phyloP scores from a whole-genome alignment of 2,113 vertebrate genomes.

The Sorex araneus region DNA sequence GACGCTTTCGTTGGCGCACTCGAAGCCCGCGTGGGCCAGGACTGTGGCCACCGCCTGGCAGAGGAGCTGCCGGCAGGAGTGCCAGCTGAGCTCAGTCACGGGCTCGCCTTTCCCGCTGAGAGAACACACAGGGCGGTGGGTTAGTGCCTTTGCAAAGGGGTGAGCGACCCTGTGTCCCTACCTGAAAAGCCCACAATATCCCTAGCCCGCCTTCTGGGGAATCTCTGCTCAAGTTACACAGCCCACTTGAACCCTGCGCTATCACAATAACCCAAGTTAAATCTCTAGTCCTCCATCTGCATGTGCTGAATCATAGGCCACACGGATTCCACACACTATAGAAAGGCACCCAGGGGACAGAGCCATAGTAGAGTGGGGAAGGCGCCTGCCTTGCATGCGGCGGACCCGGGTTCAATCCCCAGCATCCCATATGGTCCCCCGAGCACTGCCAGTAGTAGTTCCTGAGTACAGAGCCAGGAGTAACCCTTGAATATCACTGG shows the following conservation, averaged over 20 bases:
- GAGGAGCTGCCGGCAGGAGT: slow-evolving; percentile 96
- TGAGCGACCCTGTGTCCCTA: slow-evolving; percentile 8
- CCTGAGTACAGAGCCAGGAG: too few relatives aligned
- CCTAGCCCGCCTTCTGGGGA: background rate
- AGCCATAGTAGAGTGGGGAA: too few relatives aligned
- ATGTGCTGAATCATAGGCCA: background rate
- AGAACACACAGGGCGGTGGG: slow-evolving; percentile 30
- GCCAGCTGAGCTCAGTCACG: slow-evolving; percentile 97
- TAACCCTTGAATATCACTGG: too few relatives aligned
- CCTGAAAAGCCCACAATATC: background rate
- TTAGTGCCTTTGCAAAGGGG: background rate
- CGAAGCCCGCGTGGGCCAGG: slow-evolving; percentile 97
- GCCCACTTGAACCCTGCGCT: slow-evolving; percentile 21
- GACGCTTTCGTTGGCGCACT: slow-evolving; percentile 96
- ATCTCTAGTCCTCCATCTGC: background rate
- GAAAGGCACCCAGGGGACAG: background rate
- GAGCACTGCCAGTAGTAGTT: too few relatives aligned
- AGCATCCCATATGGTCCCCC: too few relatives aligned
- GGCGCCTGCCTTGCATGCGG: too few relatives aligned
- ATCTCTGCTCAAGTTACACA: background rate
- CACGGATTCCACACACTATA: background rate
- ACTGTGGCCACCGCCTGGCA: slow-evolving; percentile 98
- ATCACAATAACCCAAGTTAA: background rate
- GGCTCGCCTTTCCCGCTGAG: slow-evolving; percentile 97
- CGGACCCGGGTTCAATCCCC: too few relatives aligned